Evolutionary conservation across 2,797 vertebrate species (phyloP).

Genomic region (Lutjanus campechanus): DNA sequence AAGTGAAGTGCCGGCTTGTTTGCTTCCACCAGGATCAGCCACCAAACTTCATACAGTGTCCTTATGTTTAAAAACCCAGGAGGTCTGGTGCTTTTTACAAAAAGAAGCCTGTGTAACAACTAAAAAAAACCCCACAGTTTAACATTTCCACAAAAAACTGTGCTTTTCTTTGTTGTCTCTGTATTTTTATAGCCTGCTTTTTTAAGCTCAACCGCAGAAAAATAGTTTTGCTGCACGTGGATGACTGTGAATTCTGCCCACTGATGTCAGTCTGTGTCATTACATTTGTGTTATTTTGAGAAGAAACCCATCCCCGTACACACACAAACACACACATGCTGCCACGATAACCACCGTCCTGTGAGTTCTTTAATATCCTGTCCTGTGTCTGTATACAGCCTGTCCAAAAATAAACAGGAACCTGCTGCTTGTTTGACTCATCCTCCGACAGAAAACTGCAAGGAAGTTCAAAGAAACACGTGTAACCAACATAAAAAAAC

Average conservation of each 20-base stretch:
- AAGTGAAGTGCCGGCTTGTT: too few relatives aligned
- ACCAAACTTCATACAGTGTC: too few relatives aligned
- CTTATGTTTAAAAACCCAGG: too few relatives aligned
- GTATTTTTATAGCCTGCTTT: neutral
- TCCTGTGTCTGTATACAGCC: constrained; percentile 39
- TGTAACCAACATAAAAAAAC: neutral
- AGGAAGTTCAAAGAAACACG: too few relatives aligned
- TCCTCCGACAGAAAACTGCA: neutral
- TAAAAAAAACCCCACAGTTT: too few relatives aligned
- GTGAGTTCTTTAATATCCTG: constrained; percentile 43
- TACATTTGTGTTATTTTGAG: constrained; percentile 10
- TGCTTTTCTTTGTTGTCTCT: neutral
- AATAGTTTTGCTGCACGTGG: neutral
- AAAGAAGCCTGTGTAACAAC: too few relatives aligned
- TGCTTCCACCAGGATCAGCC: too few relatives aligned
- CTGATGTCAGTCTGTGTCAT: constrained; percentile 22
- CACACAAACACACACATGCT: neutral
- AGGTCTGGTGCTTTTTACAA: too few relatives aligned
- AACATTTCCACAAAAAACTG: too few relatives aligned
- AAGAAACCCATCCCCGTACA: neutral
- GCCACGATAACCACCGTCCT: neutral
- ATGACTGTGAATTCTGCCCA: neutral
- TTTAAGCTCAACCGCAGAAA: neutral
- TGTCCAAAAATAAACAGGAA: constrained; percentile 50
- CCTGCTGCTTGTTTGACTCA: constrained; percentile 50